These are phyloP conservation scores for Bungarus multicinctus DNA, from an alignment of 2,113 vertebrate species.

Conservation along the genomic window DNA sequence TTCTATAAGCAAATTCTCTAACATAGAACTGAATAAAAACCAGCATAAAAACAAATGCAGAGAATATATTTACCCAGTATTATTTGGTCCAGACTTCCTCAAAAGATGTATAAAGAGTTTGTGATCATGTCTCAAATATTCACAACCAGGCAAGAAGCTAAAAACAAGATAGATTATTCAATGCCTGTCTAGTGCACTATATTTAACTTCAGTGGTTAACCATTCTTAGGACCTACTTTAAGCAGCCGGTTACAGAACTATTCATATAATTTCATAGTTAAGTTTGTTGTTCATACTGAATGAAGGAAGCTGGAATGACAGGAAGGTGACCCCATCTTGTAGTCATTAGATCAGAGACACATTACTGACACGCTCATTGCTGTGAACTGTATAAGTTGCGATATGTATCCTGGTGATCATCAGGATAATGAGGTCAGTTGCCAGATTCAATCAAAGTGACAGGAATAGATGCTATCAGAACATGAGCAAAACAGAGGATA, in stretches of 20 bases:
- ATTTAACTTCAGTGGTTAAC: not conserved
- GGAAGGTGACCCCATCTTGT: slow-evolving; percentile 32
- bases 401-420: rapidly evolving
- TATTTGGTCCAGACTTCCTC: not conserved
- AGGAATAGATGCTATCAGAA: slow-evolving; percentile 25
- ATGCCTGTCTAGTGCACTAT: not conserved
- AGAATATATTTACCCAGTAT: not conserved
- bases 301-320: not conserved
- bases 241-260: not conserved
- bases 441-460: slow-evolving; percentile 39
- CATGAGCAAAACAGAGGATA: slow-evolving; percentile 17
- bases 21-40: not conserved
- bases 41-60: not conserved
- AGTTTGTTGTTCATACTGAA: slow-evolving; percentile 31
- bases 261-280: not conserved
- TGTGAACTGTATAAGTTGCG: slow-evolving; percentile 30
- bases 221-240: not conserved
- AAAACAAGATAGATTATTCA: not conserved
- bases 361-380: slow-evolving; percentile 14
- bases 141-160: not conserved
- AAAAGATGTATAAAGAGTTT: not conserved
- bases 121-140: not conserved
- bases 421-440: slow-evolving; percentile 32
- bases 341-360: slow-evolving; percentile 24
- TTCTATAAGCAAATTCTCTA: not conserved